Conservation (phyloP, 2,113 vertebrate species). For the Solea solea region DNA sequence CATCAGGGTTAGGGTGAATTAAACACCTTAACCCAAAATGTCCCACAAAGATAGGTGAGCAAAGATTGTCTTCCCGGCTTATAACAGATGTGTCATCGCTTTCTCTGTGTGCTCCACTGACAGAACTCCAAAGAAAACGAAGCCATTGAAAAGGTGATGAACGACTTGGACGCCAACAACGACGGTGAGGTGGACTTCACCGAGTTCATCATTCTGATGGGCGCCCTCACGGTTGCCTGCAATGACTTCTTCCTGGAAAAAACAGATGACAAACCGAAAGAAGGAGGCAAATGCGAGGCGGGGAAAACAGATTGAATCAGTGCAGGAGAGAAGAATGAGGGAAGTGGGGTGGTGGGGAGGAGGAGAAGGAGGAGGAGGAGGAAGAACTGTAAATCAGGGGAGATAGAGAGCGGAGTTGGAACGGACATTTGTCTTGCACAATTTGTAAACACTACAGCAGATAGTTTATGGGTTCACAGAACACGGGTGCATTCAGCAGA, state of each 20-base stretch:
- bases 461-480: conserved; percentile 40
- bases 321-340: conserved; percentile 21
- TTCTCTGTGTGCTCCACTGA: not conserved
- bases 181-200: conserved; percentile 88
- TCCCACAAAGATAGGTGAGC: too few species aligned
- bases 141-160: conserved; percentile 85
- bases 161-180: conserved; percentile 84
- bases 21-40: too few species aligned
- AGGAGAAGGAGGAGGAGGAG: not conserved
- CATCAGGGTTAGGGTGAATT: too few species aligned
- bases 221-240: conserved; percentile 85
- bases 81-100: not conserved
- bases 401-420: conserved; percentile 23
- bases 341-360: not conserved
- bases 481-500: conserved; percentile 18
- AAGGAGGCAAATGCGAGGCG: conserved; percentile 35
- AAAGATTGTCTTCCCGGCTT: too few species aligned
- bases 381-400: conserved; percentile 38
- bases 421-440: conserved; percentile 53
- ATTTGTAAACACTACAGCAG: conserved; percentile 53
- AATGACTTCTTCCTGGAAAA: conserved; percentile 87
- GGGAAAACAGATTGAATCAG: conserved; percentile 70
- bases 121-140: conserved; percentile 83
- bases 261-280: conserved; percentile 74
- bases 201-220: conserved; percentile 86